A percentile compares a stretch with the other conserved stretches of the same genome.
These are phyloP conservation scores for Drosophila lutescens DNA, from an alignment of 2,888 invertebrate genomes.

Conservation along the genomic window DNA sequence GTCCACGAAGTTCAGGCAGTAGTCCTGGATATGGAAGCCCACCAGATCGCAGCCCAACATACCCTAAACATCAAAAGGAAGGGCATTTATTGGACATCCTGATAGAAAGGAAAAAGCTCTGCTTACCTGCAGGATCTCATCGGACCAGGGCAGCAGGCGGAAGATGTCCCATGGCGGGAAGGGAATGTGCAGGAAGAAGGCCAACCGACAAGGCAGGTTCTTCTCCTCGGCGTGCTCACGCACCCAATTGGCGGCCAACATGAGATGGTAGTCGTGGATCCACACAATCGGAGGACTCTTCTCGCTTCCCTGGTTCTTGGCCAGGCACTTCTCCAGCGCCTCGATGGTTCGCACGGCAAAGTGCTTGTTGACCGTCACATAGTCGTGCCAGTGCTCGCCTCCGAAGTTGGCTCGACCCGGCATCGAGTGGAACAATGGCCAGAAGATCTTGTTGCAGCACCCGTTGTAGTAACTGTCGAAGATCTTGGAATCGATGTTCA, in stretches of 20 bases:
- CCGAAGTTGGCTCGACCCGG: slow-evolving; percentile 94
- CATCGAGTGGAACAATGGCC: slow-evolving; percentile 97
- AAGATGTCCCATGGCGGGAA: slow-evolving; percentile 98
- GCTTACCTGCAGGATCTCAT: slow-evolving; percentile 91
- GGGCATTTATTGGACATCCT: not conserved
- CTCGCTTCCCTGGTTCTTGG: slow-evolving; percentile 83
- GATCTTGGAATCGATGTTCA: slow-evolving; percentile 89
- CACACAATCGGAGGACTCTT: slow-evolving; percentile 88
- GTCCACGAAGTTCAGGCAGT: slow-evolving; percentile 95
- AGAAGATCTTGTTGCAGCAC: slow-evolving; percentile 95
- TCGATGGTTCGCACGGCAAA: slow-evolving; percentile 92
- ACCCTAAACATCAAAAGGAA: slow-evolving; percentile 84
- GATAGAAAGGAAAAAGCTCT: too few species aligned
- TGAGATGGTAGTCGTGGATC: slow-evolving; percentile 97
- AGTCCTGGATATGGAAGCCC: slow-evolving; percentile 95
- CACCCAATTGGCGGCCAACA: slow-evolving; percentile 96
- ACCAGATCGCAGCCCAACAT: slow-evolving; percentile 97
- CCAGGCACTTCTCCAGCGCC: slow-evolving; percentile 86
- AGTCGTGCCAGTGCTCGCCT: slow-evolving; percentile 92
- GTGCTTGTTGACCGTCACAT: slow-evolving; percentile 91
- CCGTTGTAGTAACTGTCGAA: slow-evolving; percentile 96
- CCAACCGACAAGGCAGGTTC: slow-evolving; percentile 91
- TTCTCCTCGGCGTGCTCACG: slow-evolving; percentile 93
- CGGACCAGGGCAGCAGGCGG: slow-evolving; percentile 95
- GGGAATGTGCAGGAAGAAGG: slow-evolving; percentile 97